Conservation (phyloP, 2,888 invertebrate species). For the Tenthredo scrophulariae region DNA sequence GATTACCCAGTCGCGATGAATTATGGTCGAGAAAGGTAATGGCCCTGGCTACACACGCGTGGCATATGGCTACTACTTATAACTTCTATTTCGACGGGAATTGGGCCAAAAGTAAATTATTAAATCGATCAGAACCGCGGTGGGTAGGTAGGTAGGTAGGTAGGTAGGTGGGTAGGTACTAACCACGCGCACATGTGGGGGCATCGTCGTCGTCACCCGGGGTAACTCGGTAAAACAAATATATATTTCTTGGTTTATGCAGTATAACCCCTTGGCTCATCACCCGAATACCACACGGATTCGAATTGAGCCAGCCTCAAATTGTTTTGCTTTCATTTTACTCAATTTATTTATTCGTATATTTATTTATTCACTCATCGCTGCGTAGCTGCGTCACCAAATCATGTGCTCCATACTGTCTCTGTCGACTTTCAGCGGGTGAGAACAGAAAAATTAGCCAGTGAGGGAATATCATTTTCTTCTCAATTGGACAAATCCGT, state of each 20-base stretch:
- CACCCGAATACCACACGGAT: conserved; percentile 24
- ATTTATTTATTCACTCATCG: conserved; percentile 14
- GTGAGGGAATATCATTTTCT: not conserved
- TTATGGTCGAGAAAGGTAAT: not conserved
- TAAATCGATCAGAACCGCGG: conserved; percentile 47
- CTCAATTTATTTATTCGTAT: not conserved
- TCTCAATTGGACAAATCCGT: not conserved
- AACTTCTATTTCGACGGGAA: conserved; percentile 43
- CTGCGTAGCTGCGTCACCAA: not conserved
- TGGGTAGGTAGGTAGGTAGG: conserved; percentile 8
- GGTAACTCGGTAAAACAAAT: conserved; percentile 50
- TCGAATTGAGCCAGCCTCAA: not conserved
- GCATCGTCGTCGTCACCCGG: conserved; percentile 39
- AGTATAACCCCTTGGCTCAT: not conserved
- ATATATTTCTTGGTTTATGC: conserved; percentile 8
- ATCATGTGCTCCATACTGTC: conserved; percentile 37
- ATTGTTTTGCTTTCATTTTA: not conserved
- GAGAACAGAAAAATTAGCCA: not conserved
- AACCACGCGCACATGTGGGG: conserved; percentile 39
- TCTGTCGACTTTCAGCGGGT: conserved; percentile 36
- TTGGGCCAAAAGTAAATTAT: conserved; percentile 44
- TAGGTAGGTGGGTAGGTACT: not conserved
- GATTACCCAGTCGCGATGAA: not conserved
- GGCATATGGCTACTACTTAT: conserved; percentile 17
- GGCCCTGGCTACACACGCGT: not conserved